phyloP scores from a whole-genome alignment of 2,888 invertebrate species.

The Drosophila meridiana region DNA sequence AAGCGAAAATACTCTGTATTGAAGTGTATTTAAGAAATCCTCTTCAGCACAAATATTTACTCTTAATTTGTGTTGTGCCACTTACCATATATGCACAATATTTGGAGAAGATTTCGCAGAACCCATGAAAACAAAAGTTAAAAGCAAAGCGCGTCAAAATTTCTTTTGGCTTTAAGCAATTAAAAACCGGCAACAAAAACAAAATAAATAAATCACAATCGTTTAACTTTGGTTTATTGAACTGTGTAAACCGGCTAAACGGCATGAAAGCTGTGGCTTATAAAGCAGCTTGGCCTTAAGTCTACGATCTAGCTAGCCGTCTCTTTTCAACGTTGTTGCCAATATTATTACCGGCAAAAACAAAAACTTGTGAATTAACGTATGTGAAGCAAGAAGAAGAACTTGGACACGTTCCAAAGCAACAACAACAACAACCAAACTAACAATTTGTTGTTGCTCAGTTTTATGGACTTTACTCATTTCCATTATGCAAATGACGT shows the following conservation, averaged over 20 bases:
- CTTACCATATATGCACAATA: constrained; percentile 24
- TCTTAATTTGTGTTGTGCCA: constrained; percentile 24
- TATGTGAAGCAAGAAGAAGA: constrained; percentile 14
- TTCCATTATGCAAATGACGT: constrained; percentile 70
- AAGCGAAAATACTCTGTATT: background rate
- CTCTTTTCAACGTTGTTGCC: constrained; percentile 10
- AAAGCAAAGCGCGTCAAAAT: constrained; percentile 1
- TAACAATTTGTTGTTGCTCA: constrained; percentile 12
- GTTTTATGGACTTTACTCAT: constrained; percentile 54
- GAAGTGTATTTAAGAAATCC: constrained; percentile 1
- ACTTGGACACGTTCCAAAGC: constrained; percentile 59
- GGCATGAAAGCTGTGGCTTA: constrained; percentile 43
- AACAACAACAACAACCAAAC: constrained; percentile 9
- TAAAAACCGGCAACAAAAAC: constrained; percentile 16
- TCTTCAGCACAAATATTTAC: constrained; percentile 7
- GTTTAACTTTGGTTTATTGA: constrained; percentile 59
- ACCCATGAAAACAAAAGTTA: constrained; percentile 36
- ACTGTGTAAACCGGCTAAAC: constrained; percentile 50
- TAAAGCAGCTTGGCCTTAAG: constrained; percentile 14
- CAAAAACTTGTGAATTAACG: constrained; percentile 60
- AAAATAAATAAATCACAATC: constrained; percentile 16
- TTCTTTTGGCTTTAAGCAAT: constrained; percentile 21
- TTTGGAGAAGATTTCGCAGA: constrained; percentile 23
- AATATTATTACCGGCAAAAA: constrained; percentile 40
- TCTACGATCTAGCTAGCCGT: background rate